A percentile compares a stretch with the other conserved stretches of the same genome.
Conservation (phyloP, 2,888 invertebrate species). For the Dioctria linearis region DNA sequence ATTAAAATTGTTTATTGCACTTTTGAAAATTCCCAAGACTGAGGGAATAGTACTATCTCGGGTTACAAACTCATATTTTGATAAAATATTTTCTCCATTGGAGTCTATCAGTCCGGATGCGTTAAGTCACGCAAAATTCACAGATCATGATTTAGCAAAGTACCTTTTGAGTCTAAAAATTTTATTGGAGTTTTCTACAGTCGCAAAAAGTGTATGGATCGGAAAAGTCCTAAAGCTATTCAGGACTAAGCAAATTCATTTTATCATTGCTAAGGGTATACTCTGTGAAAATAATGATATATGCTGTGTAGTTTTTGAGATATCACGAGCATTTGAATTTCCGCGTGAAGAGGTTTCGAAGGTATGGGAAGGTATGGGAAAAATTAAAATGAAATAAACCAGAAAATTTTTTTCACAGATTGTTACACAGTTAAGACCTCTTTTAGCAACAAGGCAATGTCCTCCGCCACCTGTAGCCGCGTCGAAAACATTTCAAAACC, state of each 20-base stretch:
- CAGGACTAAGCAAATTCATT: constrained; percentile 66
- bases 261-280: constrained; percentile 67
- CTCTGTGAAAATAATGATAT: constrained; percentile 64
- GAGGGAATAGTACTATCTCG: constrained; percentile 67
- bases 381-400: neutral
- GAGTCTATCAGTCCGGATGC: constrained; percentile 63
- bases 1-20: constrained; percentile 63
- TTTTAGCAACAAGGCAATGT: constrained; percentile 5
- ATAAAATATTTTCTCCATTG: constrained; percentile 67
- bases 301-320: constrained; percentile 66
- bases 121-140: constrained; percentile 57
- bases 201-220: constrained; percentile 68
- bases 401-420: constrained; percentile 6
- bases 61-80: constrained; percentile 68
- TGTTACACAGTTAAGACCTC: constrained; percentile 2
- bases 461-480: neutral
- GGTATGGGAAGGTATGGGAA: constrained; percentile 61
- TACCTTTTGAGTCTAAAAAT: constrained; percentile 65
- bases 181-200: constrained; percentile 67
- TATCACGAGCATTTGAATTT: constrained; percentile 68
- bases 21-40: constrained; percentile 66
- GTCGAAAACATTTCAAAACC: constrained; percentile 1
- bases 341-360: constrained; percentile 66
- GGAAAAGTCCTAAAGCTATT: constrained; percentile 66
- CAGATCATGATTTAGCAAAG: constrained; percentile 65